Evolutionary conservation across 2,113 vertebrate species (phyloP).

Genomic region (Cettia cetti): DNA sequence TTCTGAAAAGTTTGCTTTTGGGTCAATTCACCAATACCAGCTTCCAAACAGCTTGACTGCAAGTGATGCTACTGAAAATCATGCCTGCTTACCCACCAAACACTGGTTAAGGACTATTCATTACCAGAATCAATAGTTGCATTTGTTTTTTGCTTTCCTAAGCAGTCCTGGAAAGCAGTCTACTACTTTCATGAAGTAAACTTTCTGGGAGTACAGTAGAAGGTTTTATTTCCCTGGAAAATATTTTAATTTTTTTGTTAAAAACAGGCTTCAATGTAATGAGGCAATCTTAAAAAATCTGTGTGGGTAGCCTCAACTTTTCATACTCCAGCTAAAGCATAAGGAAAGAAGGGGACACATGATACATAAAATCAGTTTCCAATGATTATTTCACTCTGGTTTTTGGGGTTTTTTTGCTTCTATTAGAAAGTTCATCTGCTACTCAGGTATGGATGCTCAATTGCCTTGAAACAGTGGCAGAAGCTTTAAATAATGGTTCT

Average conservation of each 20-base stretch:
- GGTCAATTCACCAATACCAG: background rate
- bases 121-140: background rate
- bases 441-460: background rate
- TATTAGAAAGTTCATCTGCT: background rate
- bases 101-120: background rate
- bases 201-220: slow-evolving; percentile 1
- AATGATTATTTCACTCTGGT: background rate
- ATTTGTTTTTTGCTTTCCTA: background rate
- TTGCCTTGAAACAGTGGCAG: background rate
- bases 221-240: slow-evolving; percentile 21
- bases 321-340: background rate
- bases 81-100: background rate
- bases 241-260: background rate
- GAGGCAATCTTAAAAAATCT: background rate
- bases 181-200: background rate
- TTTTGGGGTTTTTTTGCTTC: background rate
- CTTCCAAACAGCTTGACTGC: background rate
- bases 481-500: background rate
- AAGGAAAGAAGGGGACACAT: background rate
- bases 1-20: background rate
- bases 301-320: background rate
- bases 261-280: background rate
- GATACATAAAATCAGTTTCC: background rate
- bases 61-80: background rate
- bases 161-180: background rate